A percentile compares a stretch with the other conserved stretches of the same genome.
Conservation (phyloP, 2,797 vertebrate genomes). For the Luscinia megarhynchos region DNA sequence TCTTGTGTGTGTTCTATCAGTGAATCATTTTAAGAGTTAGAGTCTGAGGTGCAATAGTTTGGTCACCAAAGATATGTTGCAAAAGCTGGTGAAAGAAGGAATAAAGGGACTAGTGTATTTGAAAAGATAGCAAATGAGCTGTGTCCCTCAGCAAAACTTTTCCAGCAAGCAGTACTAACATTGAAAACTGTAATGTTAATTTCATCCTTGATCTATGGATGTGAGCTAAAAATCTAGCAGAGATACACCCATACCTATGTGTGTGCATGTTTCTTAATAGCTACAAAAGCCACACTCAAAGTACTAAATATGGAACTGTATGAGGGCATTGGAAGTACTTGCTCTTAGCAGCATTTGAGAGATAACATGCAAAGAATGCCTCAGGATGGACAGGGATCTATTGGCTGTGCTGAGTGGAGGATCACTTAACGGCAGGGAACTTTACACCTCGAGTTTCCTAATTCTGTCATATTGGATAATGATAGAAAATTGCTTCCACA, state of each 20-base stretch:
- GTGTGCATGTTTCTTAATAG: not conserved
- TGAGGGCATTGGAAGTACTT: not conserved
- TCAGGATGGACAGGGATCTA: not conserved
- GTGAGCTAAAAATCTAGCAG: not conserved
- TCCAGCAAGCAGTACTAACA: not conserved
- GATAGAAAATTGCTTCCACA: not conserved
- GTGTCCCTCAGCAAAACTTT: not conserved
- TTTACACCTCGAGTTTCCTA: not conserved
- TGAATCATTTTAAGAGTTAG: not conserved
- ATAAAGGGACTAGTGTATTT: not conserved
- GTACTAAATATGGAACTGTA: not conserved
- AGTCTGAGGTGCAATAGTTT: not conserved
- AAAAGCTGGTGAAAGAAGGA: not conserved
- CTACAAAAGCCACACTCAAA: not conserved
- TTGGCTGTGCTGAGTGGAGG: not conserved
- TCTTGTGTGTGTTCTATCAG: not conserved
- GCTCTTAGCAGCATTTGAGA: not conserved
- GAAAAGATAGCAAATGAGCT: not conserved
- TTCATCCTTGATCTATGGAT: not conserved
- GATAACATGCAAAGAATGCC: not conserved
- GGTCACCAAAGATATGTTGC: not conserved
- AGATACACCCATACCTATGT: rapidly evolving
- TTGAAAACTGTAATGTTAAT: not conserved
- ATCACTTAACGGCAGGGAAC: not conserved
- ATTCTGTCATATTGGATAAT: not conserved